These are phyloP conservation scores for Samia ricini DNA, from an alignment of 1,140 invertebrate genomes.

Conservation along the genomic window DNA sequence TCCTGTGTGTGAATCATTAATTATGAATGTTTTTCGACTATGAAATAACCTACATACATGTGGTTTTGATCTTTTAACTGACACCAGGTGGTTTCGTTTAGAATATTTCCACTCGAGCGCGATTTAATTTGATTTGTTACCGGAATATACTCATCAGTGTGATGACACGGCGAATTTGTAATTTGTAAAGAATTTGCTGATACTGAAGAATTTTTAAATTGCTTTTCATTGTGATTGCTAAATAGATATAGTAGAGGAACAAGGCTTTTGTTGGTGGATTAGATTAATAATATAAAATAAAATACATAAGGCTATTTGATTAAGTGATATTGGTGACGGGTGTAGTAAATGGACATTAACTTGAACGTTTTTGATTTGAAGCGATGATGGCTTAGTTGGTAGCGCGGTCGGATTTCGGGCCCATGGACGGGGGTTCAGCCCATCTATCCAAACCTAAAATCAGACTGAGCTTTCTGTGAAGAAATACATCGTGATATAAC, in stretches of 20 bases:
- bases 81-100: constrained; percentile 1
- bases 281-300: not conserved
- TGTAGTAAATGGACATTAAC: no score
- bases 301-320: no score
- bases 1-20: constrained; percentile 30
- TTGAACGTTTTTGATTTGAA: no score
- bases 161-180: no score
- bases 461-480: no score
- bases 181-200: constrained; percentile 22
- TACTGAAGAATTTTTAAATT: constrained; percentile 24
- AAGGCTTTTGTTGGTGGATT: constrained; percentile 17
- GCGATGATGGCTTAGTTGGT: no score
- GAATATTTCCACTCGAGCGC: not conserved
- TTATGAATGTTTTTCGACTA: constrained; percentile 22
- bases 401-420: no score
- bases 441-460: no score
- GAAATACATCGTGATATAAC: no score
- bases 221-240: constrained; percentile 26
- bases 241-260: constrained; percentile 17
- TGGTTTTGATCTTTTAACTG: constrained; percentile 18
- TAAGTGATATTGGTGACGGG: no score
- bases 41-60: constrained; percentile 14
- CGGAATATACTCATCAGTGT: constrained; percentile 25
- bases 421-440: no score
- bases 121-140: constrained; percentile 20